Percentiles rank a stretch among this genome's conserved stretches.
phyloP scores from a whole-genome alignment of 2,113 vertebrate species.

The Rhodinocichla rosea region DNA sequence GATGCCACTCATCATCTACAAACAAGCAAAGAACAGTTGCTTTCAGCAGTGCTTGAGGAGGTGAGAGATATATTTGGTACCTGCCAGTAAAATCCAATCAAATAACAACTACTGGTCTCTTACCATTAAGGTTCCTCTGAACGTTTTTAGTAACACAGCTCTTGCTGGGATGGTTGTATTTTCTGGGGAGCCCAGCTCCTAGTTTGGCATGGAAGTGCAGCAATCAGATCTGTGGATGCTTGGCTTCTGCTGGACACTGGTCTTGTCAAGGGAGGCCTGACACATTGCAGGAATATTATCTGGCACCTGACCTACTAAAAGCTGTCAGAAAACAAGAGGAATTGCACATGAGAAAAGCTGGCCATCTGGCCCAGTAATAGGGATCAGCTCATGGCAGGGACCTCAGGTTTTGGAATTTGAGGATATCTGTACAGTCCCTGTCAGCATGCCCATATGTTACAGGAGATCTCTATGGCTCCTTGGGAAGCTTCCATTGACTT shows the following conservation, averaged over 20 bases:
- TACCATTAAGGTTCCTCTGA: not conserved
- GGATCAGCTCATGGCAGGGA: not conserved
- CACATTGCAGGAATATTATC: not conserved
- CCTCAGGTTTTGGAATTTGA: not conserved
- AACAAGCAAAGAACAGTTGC: not conserved
- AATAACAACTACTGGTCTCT: not conserved
- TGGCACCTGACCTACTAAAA: slow-evolving; percentile 12
- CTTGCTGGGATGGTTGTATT: not conserved
- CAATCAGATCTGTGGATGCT: not conserved
- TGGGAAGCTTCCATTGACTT: not conserved
- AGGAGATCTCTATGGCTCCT: not conserved
- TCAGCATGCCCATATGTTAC: not conserved
- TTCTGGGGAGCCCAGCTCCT: not conserved
- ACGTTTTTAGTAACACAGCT: not conserved
- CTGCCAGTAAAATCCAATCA: not conserved
- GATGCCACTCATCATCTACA: not conserved
- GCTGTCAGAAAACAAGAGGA: not conserved
- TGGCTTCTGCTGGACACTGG: not conserved
- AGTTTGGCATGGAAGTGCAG: not conserved
- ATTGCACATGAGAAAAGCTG: not conserved
- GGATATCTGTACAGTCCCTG: not conserved
- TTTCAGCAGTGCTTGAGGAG: not conserved
- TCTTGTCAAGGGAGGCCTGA: not conserved
- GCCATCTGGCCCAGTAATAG: not conserved
- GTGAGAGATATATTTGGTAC: not conserved